Evolutionary conservation across 2,888 invertebrate species (phyloP).

Genomic region (Chaitophorus viminalis): DNA sequence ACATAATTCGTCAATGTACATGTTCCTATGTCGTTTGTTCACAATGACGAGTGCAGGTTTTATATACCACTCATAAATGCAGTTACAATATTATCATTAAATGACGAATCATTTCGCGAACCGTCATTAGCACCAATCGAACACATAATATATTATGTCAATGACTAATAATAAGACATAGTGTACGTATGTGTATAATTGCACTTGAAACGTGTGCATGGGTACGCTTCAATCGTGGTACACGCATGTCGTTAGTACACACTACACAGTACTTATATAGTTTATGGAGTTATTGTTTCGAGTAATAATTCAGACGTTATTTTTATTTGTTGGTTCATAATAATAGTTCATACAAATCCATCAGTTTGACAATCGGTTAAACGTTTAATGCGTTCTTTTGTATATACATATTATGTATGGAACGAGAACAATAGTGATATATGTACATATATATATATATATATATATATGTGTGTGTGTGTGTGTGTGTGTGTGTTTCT

Average conservation of each 20-base stretch:
- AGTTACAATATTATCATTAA: not conserved
- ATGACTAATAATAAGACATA: not conserved
- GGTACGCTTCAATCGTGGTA: not conserved
- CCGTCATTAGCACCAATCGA: not conserved
- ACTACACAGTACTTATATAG: not conserved
- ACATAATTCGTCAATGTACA: not conserved
- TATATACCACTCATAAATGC: not conserved
- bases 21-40: not conserved
- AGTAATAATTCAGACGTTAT: not conserved
- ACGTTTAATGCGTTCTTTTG: not conserved
- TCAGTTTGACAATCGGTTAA: constrained; percentile 4
- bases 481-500: too few species aligned
- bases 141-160: not conserved
- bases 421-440: not conserved
- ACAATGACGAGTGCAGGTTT: not conserved
- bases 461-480: too few species aligned
- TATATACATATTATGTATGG: not conserved
- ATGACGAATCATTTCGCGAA: not conserved
- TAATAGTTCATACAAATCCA: not conserved
- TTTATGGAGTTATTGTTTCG: constrained; percentile 9
- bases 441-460: too few species aligned
- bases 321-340: not conserved
- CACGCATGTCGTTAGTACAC: not conserved
- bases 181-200: not conserved
- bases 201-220: not conserved